Conservation (phyloP, 2,888 invertebrate species). For the Xanthorhoe spadicearia region DNA sequence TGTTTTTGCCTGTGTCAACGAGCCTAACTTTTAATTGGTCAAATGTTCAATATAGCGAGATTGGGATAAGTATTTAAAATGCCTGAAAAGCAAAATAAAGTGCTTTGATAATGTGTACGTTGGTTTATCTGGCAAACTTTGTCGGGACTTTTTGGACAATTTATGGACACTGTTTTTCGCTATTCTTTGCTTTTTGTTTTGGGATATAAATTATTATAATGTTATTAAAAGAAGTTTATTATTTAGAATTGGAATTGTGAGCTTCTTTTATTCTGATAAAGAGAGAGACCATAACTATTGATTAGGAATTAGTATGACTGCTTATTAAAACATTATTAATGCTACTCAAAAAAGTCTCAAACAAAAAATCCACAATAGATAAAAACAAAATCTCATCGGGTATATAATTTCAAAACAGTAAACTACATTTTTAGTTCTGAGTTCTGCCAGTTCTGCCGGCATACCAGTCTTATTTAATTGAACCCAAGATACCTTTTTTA, state of each 20-base stretch:
- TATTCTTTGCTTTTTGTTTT: background rate
- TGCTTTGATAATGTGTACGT: constrained; percentile 14
- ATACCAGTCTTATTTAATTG: constrained; percentile 52
- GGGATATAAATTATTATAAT: background rate
- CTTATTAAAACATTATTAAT: no score
- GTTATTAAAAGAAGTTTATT: background rate
- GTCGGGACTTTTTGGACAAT: background rate
- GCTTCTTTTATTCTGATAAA: no score
- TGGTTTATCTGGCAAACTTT: constrained; percentile 5
- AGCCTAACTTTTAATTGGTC: constrained; percentile 26
- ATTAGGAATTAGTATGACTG: no score
- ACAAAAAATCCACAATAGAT: no score
- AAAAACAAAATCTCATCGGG: no score
- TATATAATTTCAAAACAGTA: no score
- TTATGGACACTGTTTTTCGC: constrained; percentile 1
- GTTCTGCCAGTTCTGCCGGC: constrained; percentile 20
- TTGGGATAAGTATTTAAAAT: constrained; percentile 20
- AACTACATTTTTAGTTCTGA: background rate
- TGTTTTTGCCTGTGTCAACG: constrained; percentile 8
- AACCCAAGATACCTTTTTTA: constrained; percentile 39
- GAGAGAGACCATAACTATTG: no score
- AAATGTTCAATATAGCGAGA: constrained; percentile 27
- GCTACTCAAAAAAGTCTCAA: no score
- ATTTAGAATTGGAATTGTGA: no score
- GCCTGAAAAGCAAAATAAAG: constrained; percentile 20